Conservation (phyloP, 2,113 vertebrate genomes). For the Typhlomys cinereus region DNA sequence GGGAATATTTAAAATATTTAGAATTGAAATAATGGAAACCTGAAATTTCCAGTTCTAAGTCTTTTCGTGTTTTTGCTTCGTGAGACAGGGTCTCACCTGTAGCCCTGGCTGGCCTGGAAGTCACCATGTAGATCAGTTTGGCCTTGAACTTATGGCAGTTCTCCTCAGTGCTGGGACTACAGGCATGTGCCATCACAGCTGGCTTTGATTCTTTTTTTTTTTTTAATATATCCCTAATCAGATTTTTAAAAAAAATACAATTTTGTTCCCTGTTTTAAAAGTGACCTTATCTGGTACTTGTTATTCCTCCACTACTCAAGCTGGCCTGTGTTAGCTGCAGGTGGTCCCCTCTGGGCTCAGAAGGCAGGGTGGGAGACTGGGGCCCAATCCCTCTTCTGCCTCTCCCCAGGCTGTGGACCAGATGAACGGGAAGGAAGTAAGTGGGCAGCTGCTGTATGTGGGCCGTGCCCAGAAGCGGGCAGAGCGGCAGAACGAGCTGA, state of each 20-base stretch:
- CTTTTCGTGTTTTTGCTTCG: background rate
- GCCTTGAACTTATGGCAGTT: no score
- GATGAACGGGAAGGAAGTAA: conserved; percentile 96
- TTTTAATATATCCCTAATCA: background rate
- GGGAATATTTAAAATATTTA: background rate
- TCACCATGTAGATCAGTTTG: background rate
- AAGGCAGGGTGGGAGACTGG: background rate
- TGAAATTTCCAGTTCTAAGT: background rate
- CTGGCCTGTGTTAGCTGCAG: background rate
- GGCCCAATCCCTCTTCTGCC: background rate
- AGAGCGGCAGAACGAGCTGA: conserved; percentile 95
- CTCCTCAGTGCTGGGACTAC: background rate
- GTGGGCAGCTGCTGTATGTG: conserved; percentile 91
- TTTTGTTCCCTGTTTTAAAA: background rate
- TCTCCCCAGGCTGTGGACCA: conserved; percentile 90
- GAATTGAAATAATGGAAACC: background rate
- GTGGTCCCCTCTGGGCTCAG: no score
- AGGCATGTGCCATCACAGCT: background rate
- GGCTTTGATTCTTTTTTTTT: background rate
- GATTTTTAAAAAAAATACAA: background rate
- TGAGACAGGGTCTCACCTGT: background rate
- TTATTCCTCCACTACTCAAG: background rate
- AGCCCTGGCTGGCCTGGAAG: background rate
- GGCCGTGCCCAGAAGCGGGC: conserved; percentile 96
- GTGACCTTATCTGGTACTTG: background rate